phyloP scores from a whole-genome alignment of 1,140 invertebrate genomes.

The Drosophila yakuba region DNA sequence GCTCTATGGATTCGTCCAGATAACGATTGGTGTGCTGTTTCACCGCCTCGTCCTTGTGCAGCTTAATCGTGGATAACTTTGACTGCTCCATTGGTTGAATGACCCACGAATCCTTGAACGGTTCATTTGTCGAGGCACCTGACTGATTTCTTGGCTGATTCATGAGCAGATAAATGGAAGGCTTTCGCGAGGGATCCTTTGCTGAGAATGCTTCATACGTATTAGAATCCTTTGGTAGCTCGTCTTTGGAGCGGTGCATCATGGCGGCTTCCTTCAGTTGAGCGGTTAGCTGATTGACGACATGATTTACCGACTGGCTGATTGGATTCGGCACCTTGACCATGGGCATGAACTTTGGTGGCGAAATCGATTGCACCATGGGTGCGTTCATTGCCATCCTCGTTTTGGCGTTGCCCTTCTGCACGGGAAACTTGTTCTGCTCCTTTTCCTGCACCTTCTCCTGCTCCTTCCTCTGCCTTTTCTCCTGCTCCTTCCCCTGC shows the following conservation, averaged over 20 bases:
- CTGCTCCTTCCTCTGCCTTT: too few species aligned
- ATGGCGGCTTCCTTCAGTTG: constrained; percentile 3
- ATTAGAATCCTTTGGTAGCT: neutral
- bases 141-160: neutral
- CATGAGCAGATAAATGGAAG: constrained; percentile 18
- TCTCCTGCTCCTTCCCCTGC: neutral
- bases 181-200: neutral
- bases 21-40: neutral
- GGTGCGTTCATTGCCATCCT: constrained; percentile 1
- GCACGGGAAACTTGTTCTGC: too few species aligned
- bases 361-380: neutral
- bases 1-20: neutral
- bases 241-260: neutral
- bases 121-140: neutral
- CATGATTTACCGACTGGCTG: constrained; percentile 10
- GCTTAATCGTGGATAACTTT: neutral
- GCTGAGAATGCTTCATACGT: neutral
- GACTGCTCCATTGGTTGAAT: constrained; percentile 5
- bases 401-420: neutral
- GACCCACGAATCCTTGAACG: neutral
- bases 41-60: neutral
- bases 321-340: neutral
- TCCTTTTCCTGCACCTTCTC: too few species aligned
- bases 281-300: constrained; percentile 6
- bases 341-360: neutral